Evolutionary conservation across 2,797 vertebrate species (phyloP).

Genomic region (Petrocephalus schoutedeni): DNA sequence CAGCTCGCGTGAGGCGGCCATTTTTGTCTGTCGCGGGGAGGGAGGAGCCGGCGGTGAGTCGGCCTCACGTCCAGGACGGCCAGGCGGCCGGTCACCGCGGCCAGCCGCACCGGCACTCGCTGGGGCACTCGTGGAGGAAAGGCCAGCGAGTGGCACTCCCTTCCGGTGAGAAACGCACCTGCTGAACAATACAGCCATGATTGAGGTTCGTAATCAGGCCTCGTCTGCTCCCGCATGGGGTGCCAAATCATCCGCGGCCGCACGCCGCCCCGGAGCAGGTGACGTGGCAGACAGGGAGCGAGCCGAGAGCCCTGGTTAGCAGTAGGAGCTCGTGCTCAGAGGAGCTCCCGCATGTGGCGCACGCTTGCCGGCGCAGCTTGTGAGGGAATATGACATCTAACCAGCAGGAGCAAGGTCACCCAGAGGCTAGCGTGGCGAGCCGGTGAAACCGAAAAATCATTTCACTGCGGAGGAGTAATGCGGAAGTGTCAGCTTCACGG

Average conservation of each 20-base stretch:
- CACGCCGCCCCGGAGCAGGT: not conserved
- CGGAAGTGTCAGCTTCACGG: not conserved
- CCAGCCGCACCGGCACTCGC: slow-evolving; percentile 58
- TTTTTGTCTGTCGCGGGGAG: slow-evolving; percentile 23
- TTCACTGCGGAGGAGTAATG: not conserved
- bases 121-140: slow-evolving; percentile 36
- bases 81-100: slow-evolving; percentile 54
- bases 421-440: not conserved
- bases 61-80: slow-evolving; percentile 61
- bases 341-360: not conserved
- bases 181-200: slow-evolving; percentile 39
- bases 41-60: slow-evolving; percentile 43
- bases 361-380: not conserved
- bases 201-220: not conserved
- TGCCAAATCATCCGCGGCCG: not conserved
- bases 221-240: not conserved
- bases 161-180: not conserved
- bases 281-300: not conserved
- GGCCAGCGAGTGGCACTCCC: not conserved
- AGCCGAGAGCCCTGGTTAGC: not conserved
- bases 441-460: not conserved
- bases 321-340: not conserved
- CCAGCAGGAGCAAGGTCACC: not conserved
- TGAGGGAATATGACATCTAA: not conserved
- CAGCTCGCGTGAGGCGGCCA: slow-evolving; percentile 34